These are phyloP conservation scores for Drosophila bocqueti DNA, from an alignment of 1,140 invertebrate species.

Conservation along the genomic window DNA sequence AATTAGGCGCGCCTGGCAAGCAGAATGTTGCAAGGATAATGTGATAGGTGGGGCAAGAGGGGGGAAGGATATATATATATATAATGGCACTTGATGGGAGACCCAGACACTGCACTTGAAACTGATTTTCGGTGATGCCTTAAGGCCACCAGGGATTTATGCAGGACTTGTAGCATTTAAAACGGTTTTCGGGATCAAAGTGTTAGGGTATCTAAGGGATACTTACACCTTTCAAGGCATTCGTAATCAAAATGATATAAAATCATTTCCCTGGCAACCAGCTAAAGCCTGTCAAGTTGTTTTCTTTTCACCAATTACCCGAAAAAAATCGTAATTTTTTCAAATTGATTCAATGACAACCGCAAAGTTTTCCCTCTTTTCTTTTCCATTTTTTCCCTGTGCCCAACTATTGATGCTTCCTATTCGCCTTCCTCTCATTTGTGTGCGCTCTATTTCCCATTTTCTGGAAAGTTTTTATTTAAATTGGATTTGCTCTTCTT, in stretches of 20 bases:
- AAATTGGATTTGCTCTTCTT: conserved; percentile 54
- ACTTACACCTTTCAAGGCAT: background rate
- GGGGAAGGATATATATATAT: conserved; percentile 3
- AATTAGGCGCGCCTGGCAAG: conserved; percentile 61
- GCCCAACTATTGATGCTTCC: conserved; percentile 37
- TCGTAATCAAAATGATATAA: background rate
- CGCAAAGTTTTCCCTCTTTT: conserved; percentile 49
- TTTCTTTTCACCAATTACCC: conserved; percentile 22
- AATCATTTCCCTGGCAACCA: background rate
- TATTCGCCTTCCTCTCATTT: conserved; percentile 23
- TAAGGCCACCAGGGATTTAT: conserved; percentile 16
- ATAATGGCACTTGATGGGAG: conserved; percentile 31
- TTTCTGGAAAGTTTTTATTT: conserved; percentile 56
- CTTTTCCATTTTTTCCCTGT: conserved; percentile 1
- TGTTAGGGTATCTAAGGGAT: background rate
- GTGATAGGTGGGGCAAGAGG: background rate
- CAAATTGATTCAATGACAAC: conserved; percentile 58
- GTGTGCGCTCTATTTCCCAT: conserved; percentile 40
- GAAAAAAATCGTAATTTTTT: background rate
- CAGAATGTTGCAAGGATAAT: conserved; percentile 38
- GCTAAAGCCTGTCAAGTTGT: background rate
- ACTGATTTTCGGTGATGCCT: conserved; percentile 37
- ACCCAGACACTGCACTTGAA: conserved; percentile 22
- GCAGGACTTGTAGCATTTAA: conserved; percentile 19
- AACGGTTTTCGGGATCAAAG: background rate